phyloP scores from a whole-genome alignment of 2,888 invertebrate species.

The Prosapia bicincta region DNA sequence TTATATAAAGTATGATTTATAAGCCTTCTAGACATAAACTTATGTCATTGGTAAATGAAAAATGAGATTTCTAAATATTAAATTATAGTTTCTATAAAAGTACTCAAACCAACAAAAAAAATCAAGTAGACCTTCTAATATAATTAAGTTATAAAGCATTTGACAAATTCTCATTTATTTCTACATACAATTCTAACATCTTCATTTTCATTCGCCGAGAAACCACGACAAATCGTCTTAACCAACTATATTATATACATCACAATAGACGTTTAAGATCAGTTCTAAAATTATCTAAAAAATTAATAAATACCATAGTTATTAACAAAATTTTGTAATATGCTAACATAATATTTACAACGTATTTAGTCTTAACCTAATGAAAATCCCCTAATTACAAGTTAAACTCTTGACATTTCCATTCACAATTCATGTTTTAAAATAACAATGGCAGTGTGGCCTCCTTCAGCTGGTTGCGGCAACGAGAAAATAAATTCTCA shows the following conservation, averaged over 20 bases:
- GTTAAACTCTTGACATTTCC: neutral
- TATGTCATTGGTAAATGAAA: too few species aligned
- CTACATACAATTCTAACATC: neutral
- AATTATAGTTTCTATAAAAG: too few species aligned
- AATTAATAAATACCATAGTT: neutral
- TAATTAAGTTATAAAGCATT: neutral
- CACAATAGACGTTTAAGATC: neutral
- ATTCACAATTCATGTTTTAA: neutral
- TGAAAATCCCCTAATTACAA: neutral
- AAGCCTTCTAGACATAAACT: too few species aligned
- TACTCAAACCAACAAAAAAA: too few species aligned
- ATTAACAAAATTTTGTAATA: neutral
- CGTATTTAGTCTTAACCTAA: neutral
- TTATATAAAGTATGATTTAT: too few species aligned
- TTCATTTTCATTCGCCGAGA: neutral
- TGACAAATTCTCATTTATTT: neutral
- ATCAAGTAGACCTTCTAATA: neutral
- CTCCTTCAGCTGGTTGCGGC: constrained; percentile 23
- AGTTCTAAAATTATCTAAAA: neutral
- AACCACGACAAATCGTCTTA: neutral
- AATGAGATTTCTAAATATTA: too few species aligned
- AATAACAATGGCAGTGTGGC: constrained; percentile 26
- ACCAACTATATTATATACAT: neutral
- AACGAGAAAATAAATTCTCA: neutral
- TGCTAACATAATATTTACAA: neutral